phyloP scores from a whole-genome alignment of 2,797 vertebrate species.

The Melanotaenia pygmaea region DNA sequence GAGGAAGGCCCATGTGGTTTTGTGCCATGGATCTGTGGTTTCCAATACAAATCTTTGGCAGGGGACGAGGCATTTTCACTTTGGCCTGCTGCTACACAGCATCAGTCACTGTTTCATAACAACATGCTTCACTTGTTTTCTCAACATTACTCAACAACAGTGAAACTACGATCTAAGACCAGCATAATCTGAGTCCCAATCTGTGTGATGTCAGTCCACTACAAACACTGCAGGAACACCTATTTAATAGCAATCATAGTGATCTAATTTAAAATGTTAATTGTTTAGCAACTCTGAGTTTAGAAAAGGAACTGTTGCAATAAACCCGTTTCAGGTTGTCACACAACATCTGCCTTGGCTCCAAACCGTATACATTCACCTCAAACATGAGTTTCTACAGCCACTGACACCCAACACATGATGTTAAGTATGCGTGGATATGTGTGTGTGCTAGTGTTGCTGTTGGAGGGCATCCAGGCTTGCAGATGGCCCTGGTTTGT shows the following conservation, averaged over 20 bases:
- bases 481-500: conserved; percentile 82
- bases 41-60: conserved; percentile 74
- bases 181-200: conserved; percentile 33
- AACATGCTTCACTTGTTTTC: conserved; percentile 68
- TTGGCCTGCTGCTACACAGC: conserved; percentile 63
- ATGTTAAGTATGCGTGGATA: conserved; percentile 49
- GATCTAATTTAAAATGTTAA: conserved; percentile 23
- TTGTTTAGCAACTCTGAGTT: conserved; percentile 17
- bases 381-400: conserved; percentile 71
- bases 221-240: conserved; percentile 20
- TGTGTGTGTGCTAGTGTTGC: conserved; percentile 64
- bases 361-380: conserved; percentile 49
- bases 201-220: conserved; percentile 34
- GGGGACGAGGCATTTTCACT: conserved; percentile 68
- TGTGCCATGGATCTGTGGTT: conserved; percentile 69
- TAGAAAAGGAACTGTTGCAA: conserved; percentile 18
- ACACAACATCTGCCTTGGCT: conserved; percentile 66
- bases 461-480: conserved; percentile 78
- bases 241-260: not conserved
- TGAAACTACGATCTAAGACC: conserved; percentile 40
- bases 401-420: conserved; percentile 70
- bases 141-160: conserved; percentile 63
- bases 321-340: conserved; percentile 37
- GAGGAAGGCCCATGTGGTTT: conserved; percentile 62
- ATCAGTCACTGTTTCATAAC: conserved; percentile 72